phyloP scores from a whole-genome alignment of 2,113 vertebrate genomes.

The Dasyprocta punctata region DNA sequence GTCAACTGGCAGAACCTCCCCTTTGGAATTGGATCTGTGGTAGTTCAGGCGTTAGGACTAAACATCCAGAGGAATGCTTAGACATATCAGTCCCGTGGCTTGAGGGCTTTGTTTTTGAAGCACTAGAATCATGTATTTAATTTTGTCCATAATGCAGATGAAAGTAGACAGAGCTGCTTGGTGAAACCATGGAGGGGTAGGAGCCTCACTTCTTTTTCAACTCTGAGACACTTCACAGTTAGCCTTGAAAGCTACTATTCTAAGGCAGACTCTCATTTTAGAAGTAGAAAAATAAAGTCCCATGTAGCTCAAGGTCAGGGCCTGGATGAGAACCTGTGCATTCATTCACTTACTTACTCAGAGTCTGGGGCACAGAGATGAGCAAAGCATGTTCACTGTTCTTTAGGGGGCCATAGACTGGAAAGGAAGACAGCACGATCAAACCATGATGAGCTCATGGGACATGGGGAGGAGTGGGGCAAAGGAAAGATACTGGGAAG shows the following conservation, averaged over 20 bases:
- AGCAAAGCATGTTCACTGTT: background rate
- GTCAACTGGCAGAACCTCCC: background rate
- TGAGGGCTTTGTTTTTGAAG: background rate
- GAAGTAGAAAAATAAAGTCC: background rate
- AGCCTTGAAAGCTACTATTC: background rate
- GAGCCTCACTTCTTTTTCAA: background rate
- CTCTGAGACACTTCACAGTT: background rate
- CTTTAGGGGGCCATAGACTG: background rate
- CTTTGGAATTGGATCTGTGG: background rate
- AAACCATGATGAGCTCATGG: background rate
- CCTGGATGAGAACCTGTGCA: background rate
- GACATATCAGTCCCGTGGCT: background rate
- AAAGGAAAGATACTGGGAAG: background rate
- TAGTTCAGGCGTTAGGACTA: background rate
- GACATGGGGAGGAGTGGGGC: background rate
- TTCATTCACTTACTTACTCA: background rate
- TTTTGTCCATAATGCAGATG: background rate
- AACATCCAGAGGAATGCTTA: background rate
- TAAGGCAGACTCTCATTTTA: background rate
- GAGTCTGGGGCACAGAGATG: background rate
- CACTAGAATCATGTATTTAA: background rate
- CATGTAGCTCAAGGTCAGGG: background rate
- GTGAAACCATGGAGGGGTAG: background rate
- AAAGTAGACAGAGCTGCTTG: background rate
- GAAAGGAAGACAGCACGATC: background rate